Conservation (phyloP, 2,888 invertebrate genomes). For the Thymelicus lineola region DNA sequence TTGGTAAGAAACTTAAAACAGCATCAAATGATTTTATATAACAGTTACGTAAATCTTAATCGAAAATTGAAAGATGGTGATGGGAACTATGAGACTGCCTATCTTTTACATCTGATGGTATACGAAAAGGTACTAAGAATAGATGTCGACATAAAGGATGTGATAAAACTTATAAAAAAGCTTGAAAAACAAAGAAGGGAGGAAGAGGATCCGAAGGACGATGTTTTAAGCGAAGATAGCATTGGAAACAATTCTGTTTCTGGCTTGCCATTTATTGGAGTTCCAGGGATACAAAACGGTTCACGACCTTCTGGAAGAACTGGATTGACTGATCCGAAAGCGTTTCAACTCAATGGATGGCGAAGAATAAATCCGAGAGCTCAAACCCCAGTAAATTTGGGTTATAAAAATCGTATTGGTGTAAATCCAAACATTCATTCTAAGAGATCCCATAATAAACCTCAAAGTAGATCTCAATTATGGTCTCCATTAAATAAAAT, state of each 20-base stretch:
- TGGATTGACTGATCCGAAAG: no score
- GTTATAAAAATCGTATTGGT: no score
- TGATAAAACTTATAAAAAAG: constrained; percentile 41
- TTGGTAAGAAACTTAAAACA: constrained; percentile 49
- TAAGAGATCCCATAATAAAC: no score
- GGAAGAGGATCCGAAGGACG: neutral
- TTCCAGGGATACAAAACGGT: no score
- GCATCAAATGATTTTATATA: constrained; percentile 49
- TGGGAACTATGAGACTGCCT: neutral
- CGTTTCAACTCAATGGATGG: no score
- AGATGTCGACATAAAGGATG: constrained; percentile 52
- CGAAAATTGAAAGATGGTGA: neutral
- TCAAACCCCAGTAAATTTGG: no score
- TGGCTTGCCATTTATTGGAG: no score
- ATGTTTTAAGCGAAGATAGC: neutral
- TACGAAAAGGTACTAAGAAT: constrained; percentile 53
- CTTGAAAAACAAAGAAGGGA: constrained; percentile 12
- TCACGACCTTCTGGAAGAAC: no score
- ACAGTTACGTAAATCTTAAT: constrained; percentile 31
- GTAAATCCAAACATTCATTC: no score
- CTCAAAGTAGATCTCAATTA: no score
- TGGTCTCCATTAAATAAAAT: no score
- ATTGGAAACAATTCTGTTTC: neutral
- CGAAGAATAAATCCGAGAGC: no score
- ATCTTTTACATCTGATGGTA: constrained; percentile 48